A percentile compares a stretch with the other conserved stretches of the same genome.
Conservation (phyloP, 2,888 invertebrate genomes). For the Globia sparganii region DNA sequence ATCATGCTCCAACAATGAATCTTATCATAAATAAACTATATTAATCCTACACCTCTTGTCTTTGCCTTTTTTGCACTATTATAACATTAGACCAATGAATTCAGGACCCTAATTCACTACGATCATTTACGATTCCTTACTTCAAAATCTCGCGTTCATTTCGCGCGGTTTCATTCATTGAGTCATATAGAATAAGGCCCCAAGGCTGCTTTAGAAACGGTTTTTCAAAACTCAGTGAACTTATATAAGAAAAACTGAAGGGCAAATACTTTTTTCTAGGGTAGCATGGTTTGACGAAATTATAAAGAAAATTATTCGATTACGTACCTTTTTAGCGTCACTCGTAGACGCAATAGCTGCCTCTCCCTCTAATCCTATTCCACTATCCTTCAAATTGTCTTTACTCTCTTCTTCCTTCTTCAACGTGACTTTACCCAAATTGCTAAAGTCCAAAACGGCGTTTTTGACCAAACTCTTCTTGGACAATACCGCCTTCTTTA, state of each 20-base stretch:
- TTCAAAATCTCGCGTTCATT: too few species aligned
- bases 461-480: constrained; percentile 85
- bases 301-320: not conserved
- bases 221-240: not conserved
- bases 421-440: constrained; percentile 77
- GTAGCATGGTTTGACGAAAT: too few species aligned
- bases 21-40: too few species aligned
- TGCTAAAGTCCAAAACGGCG: constrained; percentile 84
- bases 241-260: too few species aligned
- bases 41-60: too few species aligned
- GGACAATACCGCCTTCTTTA: constrained; percentile 83
- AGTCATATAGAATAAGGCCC: too few species aligned
- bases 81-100: too few species aligned
- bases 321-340: constrained; percentile 83
- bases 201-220: not conserved
- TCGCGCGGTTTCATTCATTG: too few species aligned
- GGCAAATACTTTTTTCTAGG: not conserved
- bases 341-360: constrained; percentile 74
- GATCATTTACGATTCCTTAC: too few species aligned
- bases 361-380: constrained; percentile 83
- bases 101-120: too few species aligned
- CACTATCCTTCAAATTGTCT: constrained; percentile 86
- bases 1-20: too few species aligned
- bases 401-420: constrained; percentile 79
- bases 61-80: too few species aligned